These are phyloP conservation scores for Notolepis coatsorum DNA, from an alignment of 2,797 vertebrate genomes.

Conservation along the genomic window DNA sequence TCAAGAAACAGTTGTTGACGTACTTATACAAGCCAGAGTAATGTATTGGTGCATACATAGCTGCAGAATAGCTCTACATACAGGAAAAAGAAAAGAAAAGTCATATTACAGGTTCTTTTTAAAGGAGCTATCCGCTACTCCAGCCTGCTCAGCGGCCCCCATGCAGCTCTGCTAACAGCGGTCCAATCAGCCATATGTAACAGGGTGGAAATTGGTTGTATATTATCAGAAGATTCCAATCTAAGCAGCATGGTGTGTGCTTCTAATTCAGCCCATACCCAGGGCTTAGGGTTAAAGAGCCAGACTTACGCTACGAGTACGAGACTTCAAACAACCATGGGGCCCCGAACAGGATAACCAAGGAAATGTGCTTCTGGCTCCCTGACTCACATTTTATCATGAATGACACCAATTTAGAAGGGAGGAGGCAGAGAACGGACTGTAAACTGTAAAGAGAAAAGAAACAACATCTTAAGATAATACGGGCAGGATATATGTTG, in stretches of 20 bases:
- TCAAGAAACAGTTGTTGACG: too few relatives aligned
- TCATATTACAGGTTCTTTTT: not conserved
- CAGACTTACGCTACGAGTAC: conserved; percentile 47
- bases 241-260: conserved; percentile 53
- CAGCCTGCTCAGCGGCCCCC: not conserved
- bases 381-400: not conserved
- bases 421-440: too few relatives aligned
- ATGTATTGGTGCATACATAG: conserved; percentile 17
- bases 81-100: too few relatives aligned
- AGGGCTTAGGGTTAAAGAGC: conserved; percentile 56
- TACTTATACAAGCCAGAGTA: too few relatives aligned
- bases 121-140: conserved; percentile 17
- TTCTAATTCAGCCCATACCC: conserved; percentile 63
- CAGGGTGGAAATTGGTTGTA: conserved; percentile 61
- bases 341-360: conserved; percentile 45
- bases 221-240: conserved; percentile 74
- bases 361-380: conserved; percentile 41
- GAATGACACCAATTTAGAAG: conserved; percentile 44
- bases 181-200: conserved; percentile 55
- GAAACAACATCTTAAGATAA: conserved; percentile 22
- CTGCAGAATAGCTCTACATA: not conserved
- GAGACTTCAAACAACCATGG: conserved; percentile 56
- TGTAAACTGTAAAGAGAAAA: conserved; percentile 39
- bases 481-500: not conserved
- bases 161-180: conserved; percentile 29